A percentile compares a stretch with the other conserved stretches of the same genome.
Evolutionary conservation across 2,113 vertebrate genomes (phyloP).

Genomic region (Phylloscopus whistleri): DNA sequence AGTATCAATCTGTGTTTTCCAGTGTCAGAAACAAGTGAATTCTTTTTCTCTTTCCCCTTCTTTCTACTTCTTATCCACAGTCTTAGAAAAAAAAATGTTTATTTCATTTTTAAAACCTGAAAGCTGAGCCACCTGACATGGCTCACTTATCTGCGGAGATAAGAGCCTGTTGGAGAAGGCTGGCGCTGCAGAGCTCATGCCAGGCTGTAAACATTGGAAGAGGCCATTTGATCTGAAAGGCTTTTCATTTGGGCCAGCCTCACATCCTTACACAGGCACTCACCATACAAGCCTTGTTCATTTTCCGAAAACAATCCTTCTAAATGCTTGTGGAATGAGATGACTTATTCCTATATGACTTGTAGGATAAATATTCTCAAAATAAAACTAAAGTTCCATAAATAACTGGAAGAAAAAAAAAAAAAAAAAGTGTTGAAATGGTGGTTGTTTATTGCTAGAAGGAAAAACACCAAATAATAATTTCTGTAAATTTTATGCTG

Average conservation of each 20-base stretch:
- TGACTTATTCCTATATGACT: not conserved
- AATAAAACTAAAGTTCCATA: not conserved
- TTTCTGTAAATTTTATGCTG: not conserved
- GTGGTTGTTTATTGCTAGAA: not conserved
- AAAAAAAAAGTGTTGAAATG: not conserved
- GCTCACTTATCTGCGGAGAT: not conserved
- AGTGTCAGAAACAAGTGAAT: not conserved
- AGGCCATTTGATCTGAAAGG: not conserved
- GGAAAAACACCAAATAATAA: not conserved
- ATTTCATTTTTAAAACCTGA: not conserved
- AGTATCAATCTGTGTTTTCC: not conserved
- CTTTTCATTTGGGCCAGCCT: not conserved
- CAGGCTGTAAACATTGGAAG: not conserved
- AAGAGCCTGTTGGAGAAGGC: not conserved
- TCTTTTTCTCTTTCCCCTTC: not conserved
- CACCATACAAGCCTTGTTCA: not conserved
- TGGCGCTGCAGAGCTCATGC: not conserved
- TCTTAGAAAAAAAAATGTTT: not conserved
- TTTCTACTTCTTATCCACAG: not conserved
- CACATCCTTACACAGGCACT: not conserved
- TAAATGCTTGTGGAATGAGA: not conserved
- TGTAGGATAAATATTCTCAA: not conserved
- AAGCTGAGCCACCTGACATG: not conserved
- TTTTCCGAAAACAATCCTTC: not conserved
- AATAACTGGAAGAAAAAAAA: not conserved